phyloP scores from a whole-genome alignment of 2,797 vertebrate species.

The Discoglossus pictus region DNA sequence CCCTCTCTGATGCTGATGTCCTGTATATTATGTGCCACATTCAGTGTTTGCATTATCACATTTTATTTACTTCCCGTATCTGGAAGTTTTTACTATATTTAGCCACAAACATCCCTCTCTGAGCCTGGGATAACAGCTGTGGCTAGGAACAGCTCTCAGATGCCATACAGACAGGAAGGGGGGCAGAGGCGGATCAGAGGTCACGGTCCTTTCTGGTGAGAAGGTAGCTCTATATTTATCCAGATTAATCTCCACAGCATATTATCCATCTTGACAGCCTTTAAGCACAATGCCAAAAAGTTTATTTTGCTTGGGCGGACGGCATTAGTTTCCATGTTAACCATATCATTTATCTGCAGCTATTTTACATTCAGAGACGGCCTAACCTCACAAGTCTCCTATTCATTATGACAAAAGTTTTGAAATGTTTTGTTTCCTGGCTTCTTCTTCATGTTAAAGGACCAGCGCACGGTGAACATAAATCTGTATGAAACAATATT shows the following conservation, averaged over 20 bases:
- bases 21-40: too few relatives aligned
- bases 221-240: background rate
- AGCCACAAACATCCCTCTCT: background rate
- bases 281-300: background rate
- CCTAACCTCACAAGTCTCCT: too few relatives aligned
- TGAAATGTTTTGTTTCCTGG: too few relatives aligned
- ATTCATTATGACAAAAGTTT: too few relatives aligned
- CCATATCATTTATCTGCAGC: too few relatives aligned
- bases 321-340: conserved; percentile 5
- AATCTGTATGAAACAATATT: too few relatives aligned
- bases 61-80: background rate
- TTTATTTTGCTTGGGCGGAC: background rate
- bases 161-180: background rate
- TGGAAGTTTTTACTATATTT: conserved; percentile 6
- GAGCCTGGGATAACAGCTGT: conserved; percentile 1
- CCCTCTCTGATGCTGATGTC: too few relatives aligned
- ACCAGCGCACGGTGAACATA: too few relatives aligned
- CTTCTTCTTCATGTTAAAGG: too few relatives aligned
- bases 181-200: background rate
- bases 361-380: too few relatives aligned
- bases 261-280: background rate
- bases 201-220: background rate
- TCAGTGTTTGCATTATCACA: too few relatives aligned
- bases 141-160: background rate
- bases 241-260: background rate